phyloP scores from a whole-genome alignment of 2,113 vertebrate genomes.

The Hippocampus zosterae region DNA sequence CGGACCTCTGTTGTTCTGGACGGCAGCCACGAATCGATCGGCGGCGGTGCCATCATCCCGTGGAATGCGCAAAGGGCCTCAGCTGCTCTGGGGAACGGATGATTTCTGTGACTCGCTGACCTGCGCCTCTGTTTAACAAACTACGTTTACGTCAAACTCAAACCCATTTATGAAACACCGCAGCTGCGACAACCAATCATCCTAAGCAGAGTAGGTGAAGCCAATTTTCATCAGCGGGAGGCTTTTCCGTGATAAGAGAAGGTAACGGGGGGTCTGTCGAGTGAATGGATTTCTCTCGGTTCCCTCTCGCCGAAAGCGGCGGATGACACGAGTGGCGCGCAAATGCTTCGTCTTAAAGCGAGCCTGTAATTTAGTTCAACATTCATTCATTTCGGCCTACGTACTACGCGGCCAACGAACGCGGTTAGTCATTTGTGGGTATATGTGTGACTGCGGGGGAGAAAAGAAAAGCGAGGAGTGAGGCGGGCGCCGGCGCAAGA shows the following conservation, averaged over 20 bases:
- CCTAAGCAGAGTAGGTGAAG: slow-evolving; percentile 39
- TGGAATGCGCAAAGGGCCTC: slow-evolving; percentile 48
- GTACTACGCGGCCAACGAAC: slow-evolving; percentile 39
- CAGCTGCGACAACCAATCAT: slow-evolving; percentile 42
- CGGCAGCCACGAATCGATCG: slow-evolving; percentile 46
- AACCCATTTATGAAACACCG: slow-evolving; percentile 36
- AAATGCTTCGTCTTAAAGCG: slow-evolving; percentile 40
- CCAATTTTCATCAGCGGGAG: slow-evolving; percentile 51
- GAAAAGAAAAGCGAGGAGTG: slow-evolving; percentile 10
- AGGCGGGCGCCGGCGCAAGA: slow-evolving; percentile 26
- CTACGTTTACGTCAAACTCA: slow-evolving; percentile 24
- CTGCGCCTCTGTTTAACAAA: slow-evolving; percentile 14
- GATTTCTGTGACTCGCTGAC: slow-evolving; percentile 38
- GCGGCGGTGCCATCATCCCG: slow-evolving; percentile 37
- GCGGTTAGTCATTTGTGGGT: slow-evolving; percentile 9
- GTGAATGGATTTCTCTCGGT: slow-evolving; percentile 21
- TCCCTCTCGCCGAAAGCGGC: slow-evolving; percentile 31
- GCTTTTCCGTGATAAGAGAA: slow-evolving; percentile 34
- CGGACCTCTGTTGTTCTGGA: slow-evolving; percentile 32
- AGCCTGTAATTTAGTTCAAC: slow-evolving; percentile 44
- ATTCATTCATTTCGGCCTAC: slow-evolving; percentile 47
- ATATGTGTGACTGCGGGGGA: slow-evolving; percentile 1
- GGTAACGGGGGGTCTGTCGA: slow-evolving; percentile 35
- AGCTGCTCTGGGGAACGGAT: slow-evolving; percentile 39
- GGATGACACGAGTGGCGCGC: slow-evolving; percentile 40